Evolutionary conservation across 2,888 invertebrate species (phyloP).

Genomic region (Phengaris arion): DNA sequence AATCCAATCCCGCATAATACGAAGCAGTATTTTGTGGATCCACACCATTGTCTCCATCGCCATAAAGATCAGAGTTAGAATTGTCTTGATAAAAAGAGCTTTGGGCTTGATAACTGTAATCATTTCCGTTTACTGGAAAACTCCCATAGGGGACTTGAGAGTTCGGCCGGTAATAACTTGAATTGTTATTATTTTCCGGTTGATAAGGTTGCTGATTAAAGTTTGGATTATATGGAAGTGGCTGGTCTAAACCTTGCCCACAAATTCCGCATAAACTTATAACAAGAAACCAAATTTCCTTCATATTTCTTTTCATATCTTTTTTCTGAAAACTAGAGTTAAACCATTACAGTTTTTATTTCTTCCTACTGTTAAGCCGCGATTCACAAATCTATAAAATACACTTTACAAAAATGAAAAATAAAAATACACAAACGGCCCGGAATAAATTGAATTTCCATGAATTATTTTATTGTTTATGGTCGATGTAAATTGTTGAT

Average conservation of each 20-base stretch:
- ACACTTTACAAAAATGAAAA: too few relatives aligned
- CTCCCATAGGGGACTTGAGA: constrained; percentile 67
- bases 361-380: neutral
- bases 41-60: constrained; percentile 61
- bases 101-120: constrained; percentile 57
- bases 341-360: neutral
- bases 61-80: constrained; percentile 58
- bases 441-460: too few relatives aligned
- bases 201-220: constrained; percentile 56
- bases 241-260: constrained; percentile 58
- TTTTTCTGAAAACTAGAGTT: neutral
- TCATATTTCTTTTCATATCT: constrained; percentile 49
- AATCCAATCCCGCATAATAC: constrained; percentile 69
- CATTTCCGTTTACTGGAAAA: constrained; percentile 63
- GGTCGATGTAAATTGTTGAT: too few relatives aligned
- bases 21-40: constrained; percentile 64
- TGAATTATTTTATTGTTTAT: too few relatives aligned
- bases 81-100: constrained; percentile 66
- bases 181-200: constrained; percentile 52
- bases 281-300: constrained; percentile 51
- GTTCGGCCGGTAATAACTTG: constrained; percentile 57
- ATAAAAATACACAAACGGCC: too few relatives aligned
- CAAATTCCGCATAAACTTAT: constrained; percentile 50
- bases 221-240: constrained; percentile 57
- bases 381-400: neutral